Base-by-base conservation (phyloP, 1,140 invertebrate species). In the Drosophila willistoni region DNA sequence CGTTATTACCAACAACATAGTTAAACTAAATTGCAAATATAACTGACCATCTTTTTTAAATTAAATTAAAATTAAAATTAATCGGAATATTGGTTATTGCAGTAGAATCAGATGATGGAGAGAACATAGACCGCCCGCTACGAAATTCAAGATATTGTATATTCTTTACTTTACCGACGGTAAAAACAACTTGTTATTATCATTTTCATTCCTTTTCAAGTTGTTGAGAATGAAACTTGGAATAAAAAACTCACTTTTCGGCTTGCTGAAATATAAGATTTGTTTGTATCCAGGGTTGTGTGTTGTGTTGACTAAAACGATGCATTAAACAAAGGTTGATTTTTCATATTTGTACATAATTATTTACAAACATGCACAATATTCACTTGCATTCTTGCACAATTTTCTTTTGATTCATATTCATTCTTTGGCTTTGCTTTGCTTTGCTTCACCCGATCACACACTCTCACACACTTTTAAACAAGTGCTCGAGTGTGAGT, bases 391-490 rank as follows among this genome's bases (percentile, higher is more conserved):
- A 36, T 36, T 36, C 56, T 59, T 39, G 56, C 56, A 39, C 44
- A 51, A 51, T 51, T 51, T 51, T 51, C 44, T 22, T 51, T 51
- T 51, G 34, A 36, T 59, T 34, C 56, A 39, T 29, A 59, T 59
- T 59, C 56, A 59, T 59, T 59, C 56, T 59, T 59, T 59, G 56
- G 56, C 33, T 59, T 39, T 33, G 14, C 33, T 59, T 39, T 33
- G 14, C 33, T 59, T 59, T 36, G 34, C 56, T 36, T 12, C 56
- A 3, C 29, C 33, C 55, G 33, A 33, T 57, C 56, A 33, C 56
- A 59, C 33, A 56, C 25, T 56, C 54, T 33, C 55, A 57, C 13
- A 57, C 13, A 29, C 29, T 33, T 14, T 34, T 34, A 57, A n/a
- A 56, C 22, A 56, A 33, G 25, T 51, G 44, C 44, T 51, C 44